Base-by-base conservation (phyloP, 2,888 invertebrate species). In the Prostheceraeus crozeri region DNA sequence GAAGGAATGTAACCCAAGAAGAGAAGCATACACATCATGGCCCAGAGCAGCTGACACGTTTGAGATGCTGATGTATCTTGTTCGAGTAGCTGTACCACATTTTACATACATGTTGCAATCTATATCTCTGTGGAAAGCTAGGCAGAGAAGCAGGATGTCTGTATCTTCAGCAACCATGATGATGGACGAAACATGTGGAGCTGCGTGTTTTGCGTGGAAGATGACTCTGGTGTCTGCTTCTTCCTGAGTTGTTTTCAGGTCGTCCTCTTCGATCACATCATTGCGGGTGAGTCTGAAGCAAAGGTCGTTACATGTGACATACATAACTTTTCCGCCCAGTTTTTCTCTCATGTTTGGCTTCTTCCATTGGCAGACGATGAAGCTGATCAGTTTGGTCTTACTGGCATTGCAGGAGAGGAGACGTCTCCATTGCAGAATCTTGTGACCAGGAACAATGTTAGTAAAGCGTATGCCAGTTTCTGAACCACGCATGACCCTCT, bases 201-300 rank as follows among this genome's bases (percentile, higher is more conserved):
- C 62, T 46, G 64, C 65, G 59, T 66, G 62, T 8, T 16, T 31
- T 6, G 63, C 60, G 59, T 65, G 61, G 8, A 66, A 53, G 8
- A 65, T 57, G 11, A 66, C 11, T 14, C 64, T 51, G 1, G 55
- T 48, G 60, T 66, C 65, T 16, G 62, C 65, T 58, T 65, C 65
- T 46, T 65, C 65, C 14, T 65, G 65, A n/a, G 21, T 27, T 30
- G 54, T 52, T 30, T 60, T 35, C 14, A 65, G 62, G 19, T n/a
- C n/a, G n/a, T n/a, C n/a, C n/a, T n/a, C n/a, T n/a, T n/a, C n/a
- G n/a, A n/a, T 51, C 1, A 28, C 28, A 21, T 11, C 27, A 46
- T 11, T 58, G 27, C 8, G 48, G 10, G 53, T 52, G 48, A 27
- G 65, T 35, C 54, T n/a, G 40, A 35, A 57, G 48, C 65, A 65